Percentiles rank a stretch among this genome's conserved stretches.
Evolutionary conservation across 2,797 vertebrate species (phyloP).

Genomic region (Pangasius krempfi): DNA sequence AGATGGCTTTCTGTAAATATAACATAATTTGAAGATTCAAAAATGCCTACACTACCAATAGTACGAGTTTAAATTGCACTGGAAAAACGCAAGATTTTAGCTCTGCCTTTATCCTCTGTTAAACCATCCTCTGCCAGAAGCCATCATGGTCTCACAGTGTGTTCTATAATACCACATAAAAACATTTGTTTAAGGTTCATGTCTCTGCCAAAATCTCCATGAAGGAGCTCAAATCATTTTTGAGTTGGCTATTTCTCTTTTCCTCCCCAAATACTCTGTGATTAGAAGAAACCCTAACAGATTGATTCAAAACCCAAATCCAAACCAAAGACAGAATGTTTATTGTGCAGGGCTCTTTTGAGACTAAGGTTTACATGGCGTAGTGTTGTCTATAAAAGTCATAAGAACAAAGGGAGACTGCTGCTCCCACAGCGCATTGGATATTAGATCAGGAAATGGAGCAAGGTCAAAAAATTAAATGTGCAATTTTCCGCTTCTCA

Average conservation of each 20-base stretch:
- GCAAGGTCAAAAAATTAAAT: constrained; percentile 68
- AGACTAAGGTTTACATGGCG: constrained; percentile 65
- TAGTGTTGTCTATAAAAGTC: constrained; percentile 63
- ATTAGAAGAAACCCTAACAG: constrained; percentile 63
- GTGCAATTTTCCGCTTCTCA: constrained; percentile 64
- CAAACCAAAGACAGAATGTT: constrained; percentile 60
- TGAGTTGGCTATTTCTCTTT: constrained; percentile 56
- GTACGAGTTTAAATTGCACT: neutral
- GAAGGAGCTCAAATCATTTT: constrained; percentile 51
- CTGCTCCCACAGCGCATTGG: constrained; percentile 62
- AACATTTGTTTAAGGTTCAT: constrained; percentile 59
- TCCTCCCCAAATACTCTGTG: constrained; percentile 58
- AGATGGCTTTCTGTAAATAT: constrained; percentile 18
- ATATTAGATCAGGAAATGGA: constrained; percentile 66
- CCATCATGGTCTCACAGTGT: constrained; percentile 47
- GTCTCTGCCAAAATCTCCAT: constrained; percentile 58
- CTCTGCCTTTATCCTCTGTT: constrained; percentile 31
- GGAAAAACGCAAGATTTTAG: neutral
- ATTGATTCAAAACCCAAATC: constrained; percentile 53
- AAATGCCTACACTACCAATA: neutral
- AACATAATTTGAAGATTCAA: neutral
- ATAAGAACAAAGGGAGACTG: constrained; percentile 57
- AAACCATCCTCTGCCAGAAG: constrained; percentile 35
- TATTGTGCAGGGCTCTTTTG: constrained; percentile 64
- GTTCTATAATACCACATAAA: constrained; percentile 54